Base-by-base conservation (phyloP, 2,888 invertebrate genomes). In the Amitus sp. region DNA sequence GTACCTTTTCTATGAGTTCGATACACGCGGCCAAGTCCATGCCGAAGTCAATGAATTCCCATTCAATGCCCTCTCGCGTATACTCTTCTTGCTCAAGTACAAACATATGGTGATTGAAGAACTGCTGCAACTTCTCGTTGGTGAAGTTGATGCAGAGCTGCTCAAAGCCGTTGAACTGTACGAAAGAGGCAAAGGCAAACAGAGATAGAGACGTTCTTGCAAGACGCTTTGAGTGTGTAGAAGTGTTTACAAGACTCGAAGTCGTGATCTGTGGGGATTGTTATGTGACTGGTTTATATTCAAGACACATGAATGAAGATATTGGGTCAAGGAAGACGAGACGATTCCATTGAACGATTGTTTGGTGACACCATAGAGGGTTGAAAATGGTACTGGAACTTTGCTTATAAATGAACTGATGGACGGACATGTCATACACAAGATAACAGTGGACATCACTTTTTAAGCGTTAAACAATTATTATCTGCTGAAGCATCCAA, bases 41-140 rank as follows among this genome's bases (percentile, higher is more conserved):
- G 84, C 96, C 96, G 85, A 96, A 96, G 89, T 97, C 96, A 85
- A 96, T 96, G 88, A 96, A 96, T 74, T 88, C 88, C 96, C 96
- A 97, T 82, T 93, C 88, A 86, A 96, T 96, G 82, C 96, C 96
- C 84, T 96, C 96, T 78, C 85, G 89, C 85, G 93, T 93, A 88
- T 96, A 96, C 84, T 96, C 96, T 84, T 96, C 96, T 90, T 96
- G 96, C 85, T 96, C 96, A 76, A 96, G 89, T 77, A 96, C 95
- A 86, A 96, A 96, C 96, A 96, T 96, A 89, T 96, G 93, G 83
- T 96, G 96, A 87, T 96, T 96, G 92, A 96, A 96, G 90, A 96
- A 96, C 85, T 96, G 96, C 87, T 97, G 96, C 80, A 96, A 89
- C 85, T 95, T 94, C 87, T 96, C 96, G 85, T 96, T 96, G 85